Percentiles rank a stretch among this genome's conserved stretches.
Evolutionary conservation across 2,113 vertebrate species (phyloP).

Genomic region (Hypanus sabinus): DNA sequence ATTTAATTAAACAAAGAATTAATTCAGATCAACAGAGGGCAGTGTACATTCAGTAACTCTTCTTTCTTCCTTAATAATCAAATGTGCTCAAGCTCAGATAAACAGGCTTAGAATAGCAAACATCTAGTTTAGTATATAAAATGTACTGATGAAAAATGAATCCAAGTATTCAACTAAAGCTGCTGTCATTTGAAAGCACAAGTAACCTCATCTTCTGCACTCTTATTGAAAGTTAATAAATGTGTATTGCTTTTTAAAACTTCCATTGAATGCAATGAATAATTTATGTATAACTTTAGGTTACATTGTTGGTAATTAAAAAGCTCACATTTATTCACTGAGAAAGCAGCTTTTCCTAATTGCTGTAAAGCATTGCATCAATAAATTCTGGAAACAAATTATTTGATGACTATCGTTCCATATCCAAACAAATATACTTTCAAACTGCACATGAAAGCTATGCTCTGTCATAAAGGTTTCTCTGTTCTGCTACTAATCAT

Average conservation of each 20-base stretch:
- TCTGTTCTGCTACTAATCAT: not conserved
- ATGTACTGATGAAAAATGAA: not conserved
- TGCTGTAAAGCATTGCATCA: not conserved
- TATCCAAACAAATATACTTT: not conserved
- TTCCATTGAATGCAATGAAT: not conserved
- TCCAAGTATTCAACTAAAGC: not conserved
- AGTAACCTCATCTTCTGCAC: not conserved
- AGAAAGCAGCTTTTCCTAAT: not conserved
- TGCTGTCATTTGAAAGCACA: not conserved
- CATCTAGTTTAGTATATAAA: not conserved
- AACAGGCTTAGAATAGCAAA: not conserved
- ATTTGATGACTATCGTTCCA: not conserved
- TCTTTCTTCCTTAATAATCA: not conserved
- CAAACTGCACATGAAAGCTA: not conserved
- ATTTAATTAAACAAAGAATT: slow-evolving; percentile 7
- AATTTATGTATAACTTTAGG: not conserved
- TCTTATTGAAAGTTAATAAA: not conserved
- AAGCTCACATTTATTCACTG: not conserved
- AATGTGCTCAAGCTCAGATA: not conserved
- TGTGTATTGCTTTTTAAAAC: not conserved
- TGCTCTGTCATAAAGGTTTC: not conserved
- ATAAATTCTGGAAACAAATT: not conserved
- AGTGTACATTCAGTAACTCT: slow-evolving; percentile 20
- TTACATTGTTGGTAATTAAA: not conserved
- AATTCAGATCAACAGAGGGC: slow-evolving; percentile 32